Evolutionary conservation across 2,113 vertebrate genomes (phyloP).

Genomic region (Podocnemis expansa): DNA sequence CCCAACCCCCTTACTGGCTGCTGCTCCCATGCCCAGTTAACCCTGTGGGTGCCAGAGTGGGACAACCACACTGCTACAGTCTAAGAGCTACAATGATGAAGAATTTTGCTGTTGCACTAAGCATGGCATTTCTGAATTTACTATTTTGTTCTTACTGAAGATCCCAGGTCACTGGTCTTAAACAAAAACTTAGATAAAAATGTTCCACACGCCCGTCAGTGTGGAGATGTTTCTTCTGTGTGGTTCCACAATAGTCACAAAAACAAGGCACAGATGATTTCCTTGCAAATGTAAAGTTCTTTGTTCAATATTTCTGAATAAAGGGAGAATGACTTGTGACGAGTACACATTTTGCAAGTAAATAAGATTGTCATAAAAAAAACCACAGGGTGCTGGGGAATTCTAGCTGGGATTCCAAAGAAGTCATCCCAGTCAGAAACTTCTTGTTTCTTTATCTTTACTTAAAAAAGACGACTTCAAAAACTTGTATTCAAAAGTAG

Average conservation of each 20-base stretch:
- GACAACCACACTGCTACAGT: no score
- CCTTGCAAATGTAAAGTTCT: background rate
- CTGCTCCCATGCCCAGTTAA: no score
- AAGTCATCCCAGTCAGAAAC: background rate
- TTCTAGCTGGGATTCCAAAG: no score
- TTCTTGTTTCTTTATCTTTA: background rate
- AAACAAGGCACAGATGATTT: background rate
- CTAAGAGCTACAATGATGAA: background rate
- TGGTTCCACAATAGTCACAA: accelerated
- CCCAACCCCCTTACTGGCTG: no score
- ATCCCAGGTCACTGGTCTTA: background rate
- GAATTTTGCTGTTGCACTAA: background rate
- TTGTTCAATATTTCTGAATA: background rate
- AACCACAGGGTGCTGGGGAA: background rate
- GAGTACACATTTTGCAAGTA: background rate
- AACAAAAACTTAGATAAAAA: background rate
- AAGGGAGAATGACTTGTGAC: background rate
- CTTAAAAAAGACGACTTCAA: background rate
- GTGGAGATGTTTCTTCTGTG: background rate
- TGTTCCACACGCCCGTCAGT: background rate
- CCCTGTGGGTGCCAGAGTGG: no score
- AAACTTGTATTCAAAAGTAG: background rate
- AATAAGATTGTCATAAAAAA: background rate
- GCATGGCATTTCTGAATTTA: background rate
- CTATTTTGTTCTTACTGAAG: background rate